Conservation (phyloP, 2,888 invertebrate genomes). For the Heterodera filipjevi region DNA sequence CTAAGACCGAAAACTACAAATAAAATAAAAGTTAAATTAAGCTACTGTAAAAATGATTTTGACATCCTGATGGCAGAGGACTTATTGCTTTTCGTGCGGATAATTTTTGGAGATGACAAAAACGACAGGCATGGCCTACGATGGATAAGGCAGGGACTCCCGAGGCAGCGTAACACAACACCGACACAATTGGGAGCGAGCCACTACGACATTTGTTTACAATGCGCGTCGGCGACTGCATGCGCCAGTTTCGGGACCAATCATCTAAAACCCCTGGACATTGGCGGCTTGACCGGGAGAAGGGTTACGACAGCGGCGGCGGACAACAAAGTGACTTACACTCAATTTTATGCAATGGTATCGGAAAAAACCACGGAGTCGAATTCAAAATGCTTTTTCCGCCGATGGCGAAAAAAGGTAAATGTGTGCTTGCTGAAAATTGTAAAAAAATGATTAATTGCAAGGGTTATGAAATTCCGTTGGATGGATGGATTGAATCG, state of each 20-base stretch:
- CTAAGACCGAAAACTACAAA: no score
- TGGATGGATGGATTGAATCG: neutral
- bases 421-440: neutral
- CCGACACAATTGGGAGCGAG: neutral
- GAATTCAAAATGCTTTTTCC: constrained; percentile 1
- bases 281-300: neutral
- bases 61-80: neutral
- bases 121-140: neutral
- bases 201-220: neutral
- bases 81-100: neutral
- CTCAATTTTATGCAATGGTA: neutral
- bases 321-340: neutral
- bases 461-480: neutral
- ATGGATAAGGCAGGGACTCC: neutral
- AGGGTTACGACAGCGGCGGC: neutral
- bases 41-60: neutral
- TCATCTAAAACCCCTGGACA: neutral
- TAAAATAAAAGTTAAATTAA: neutral
- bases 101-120: neutral
- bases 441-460: neutral
- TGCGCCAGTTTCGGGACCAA: neutral
- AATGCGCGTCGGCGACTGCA: neutral
- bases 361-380: neutral
- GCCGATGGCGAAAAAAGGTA: neutral
- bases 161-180: neutral